These are phyloP conservation scores for Falco cherrug DNA, from an alignment of 2,797 vertebrate species.

Conservation along the genomic window DNA sequence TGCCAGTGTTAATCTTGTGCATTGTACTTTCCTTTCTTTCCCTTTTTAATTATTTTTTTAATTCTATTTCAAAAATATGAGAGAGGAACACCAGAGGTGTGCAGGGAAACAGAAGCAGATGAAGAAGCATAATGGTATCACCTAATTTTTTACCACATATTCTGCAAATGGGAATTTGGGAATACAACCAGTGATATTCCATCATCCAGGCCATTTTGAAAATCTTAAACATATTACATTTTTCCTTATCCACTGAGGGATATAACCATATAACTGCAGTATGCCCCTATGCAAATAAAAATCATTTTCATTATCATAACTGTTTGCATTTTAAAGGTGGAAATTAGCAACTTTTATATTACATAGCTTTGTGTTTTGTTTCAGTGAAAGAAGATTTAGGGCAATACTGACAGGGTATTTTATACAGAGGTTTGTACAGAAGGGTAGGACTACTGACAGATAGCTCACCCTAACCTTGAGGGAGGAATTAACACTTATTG, in stretches of 20 bases:
- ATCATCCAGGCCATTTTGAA: background rate
- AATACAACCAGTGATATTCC: background rate
- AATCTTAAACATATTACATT: background rate
- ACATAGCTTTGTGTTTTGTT: background rate
- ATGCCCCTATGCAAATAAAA: background rate
- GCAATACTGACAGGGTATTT: background rate
- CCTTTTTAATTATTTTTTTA: background rate
- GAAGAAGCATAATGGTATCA: background rate
- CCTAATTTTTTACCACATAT: background rate
- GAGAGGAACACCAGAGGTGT: background rate
- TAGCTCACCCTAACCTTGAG: background rate
- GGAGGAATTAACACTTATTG: background rate
- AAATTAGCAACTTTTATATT: background rate
- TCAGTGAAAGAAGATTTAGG: background rate
- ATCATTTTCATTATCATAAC: background rate
- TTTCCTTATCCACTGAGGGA: background rate
- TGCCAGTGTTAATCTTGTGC: conserved; percentile 7
- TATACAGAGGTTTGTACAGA: background rate
- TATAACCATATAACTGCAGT: background rate
- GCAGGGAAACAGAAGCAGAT: background rate
- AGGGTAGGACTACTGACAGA: background rate
- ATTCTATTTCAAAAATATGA: background rate
- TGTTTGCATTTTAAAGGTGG: background rate
- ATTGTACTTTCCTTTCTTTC: background rate
- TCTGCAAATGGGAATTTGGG: background rate